These are phyloP conservation scores for Drepanosiphum platanoidis DNA, from an alignment of 2,888 invertebrate genomes.

Conservation along the genomic window DNA sequence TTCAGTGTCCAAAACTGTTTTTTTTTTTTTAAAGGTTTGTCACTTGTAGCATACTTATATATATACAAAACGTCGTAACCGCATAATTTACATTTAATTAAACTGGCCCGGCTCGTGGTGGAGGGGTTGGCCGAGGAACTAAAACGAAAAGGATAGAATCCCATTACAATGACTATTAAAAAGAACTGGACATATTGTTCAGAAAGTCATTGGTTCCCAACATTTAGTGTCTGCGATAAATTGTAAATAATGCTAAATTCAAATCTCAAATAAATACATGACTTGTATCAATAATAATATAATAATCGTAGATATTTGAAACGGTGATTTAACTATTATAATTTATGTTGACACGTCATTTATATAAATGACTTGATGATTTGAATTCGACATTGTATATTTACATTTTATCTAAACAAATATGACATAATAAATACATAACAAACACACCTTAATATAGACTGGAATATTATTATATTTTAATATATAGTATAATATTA, in stretches of 20 bases:
- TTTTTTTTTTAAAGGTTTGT: conserved; percentile 13
- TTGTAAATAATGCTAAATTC: background rate
- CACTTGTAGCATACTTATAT: background rate
- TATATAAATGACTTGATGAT: background rate
- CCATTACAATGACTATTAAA: conserved; percentile 1
- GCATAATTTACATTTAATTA: conserved; percentile 54
- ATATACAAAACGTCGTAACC: conserved; percentile 8
- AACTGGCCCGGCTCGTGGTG: background rate
- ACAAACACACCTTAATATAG: too few species aligned
- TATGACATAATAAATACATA: too few species aligned
- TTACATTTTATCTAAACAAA: background rate
- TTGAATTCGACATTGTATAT: background rate
- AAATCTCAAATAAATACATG: background rate
- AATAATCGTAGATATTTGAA: background rate
- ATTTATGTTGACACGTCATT: background rate
- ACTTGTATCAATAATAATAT: background rate
- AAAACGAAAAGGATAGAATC: conserved; percentile 12
- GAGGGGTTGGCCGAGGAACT: conserved; percentile 18
- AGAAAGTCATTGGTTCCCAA: conserved; percentile 54
- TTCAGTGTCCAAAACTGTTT: conserved; percentile 10
- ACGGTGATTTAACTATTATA: background rate
- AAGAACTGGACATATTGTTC: conserved; percentile 19
- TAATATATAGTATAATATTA: too few species aligned
- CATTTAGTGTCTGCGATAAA: background rate
- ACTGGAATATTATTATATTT: too few species aligned